Conservation (phyloP, 1,140 invertebrate genomes). For the Apolygus lucorum region DNA sequence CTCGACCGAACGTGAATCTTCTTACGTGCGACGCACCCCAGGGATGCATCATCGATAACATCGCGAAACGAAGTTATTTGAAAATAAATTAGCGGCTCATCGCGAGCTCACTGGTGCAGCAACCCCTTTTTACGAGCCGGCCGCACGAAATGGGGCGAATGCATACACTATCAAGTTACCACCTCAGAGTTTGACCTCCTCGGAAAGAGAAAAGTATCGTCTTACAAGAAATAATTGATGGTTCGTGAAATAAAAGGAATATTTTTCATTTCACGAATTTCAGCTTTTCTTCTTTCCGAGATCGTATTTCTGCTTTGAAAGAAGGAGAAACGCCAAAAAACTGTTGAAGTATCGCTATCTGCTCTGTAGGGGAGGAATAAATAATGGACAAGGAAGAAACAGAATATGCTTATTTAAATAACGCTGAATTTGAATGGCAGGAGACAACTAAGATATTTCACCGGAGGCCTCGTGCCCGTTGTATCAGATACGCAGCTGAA, state of each 20-base stretch:
- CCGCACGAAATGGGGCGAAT: not conserved
- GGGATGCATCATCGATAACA: too few species aligned
- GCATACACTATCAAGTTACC: not conserved
- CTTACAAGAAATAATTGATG: conserved; percentile 6
- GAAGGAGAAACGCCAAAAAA: not conserved
- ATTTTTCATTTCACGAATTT: not conserved
- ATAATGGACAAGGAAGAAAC: not conserved
- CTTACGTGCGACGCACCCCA: too few species aligned
- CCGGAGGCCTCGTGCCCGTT: not conserved
- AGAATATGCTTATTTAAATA: not conserved
- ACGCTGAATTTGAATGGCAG: conserved; percentile 8
- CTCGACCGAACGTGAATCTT: too few species aligned
- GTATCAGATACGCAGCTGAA: not conserved
- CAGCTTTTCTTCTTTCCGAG: not conserved
- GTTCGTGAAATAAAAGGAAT: not conserved
- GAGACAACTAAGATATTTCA: conserved; percentile 6
- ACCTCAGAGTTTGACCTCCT: not conserved
- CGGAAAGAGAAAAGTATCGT: not conserved
- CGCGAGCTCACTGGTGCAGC: too few species aligned
- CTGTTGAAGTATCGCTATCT: not conserved
- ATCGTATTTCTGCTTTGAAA: not conserved
- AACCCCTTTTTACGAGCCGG: not conserved
- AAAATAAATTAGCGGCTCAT: too few species aligned
- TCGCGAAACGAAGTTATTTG: too few species aligned
- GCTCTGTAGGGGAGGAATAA: not conserved